phyloP scores from a whole-genome alignment of 2,888 invertebrate species.

The Macrosiphum euphorbiae region DNA sequence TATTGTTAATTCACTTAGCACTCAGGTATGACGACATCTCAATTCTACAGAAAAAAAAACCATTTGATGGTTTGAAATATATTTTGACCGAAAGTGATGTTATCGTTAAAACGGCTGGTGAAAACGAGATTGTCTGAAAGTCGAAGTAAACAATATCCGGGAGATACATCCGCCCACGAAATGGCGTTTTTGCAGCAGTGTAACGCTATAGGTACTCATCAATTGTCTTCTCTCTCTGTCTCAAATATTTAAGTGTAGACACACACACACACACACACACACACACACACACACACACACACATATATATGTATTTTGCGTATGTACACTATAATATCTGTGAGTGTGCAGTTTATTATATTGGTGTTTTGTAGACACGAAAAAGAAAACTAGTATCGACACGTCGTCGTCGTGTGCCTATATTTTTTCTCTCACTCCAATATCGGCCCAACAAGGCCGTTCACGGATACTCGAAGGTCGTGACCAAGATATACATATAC shows the following conservation, averaged over 20 bases:
- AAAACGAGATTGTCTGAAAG: conserved; percentile 60
- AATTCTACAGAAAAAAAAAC: neutral
- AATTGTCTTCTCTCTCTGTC: conserved; percentile 23
- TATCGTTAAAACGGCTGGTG: conserved; percentile 49
- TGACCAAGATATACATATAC: conserved; percentile 58
- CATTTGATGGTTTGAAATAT: neutral
- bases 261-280: neutral
- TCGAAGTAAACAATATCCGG: conserved; percentile 63
- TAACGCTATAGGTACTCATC: conserved; percentile 48
- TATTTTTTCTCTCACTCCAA: neutral
- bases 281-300: neutral
- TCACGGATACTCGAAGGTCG: conserved; percentile 64
- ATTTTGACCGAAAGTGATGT: conserved; percentile 34
- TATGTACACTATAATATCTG: neutral
- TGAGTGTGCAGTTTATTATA: neutral
- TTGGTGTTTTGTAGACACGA: conserved; percentile 46
- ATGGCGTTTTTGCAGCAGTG: conserved; percentile 14
- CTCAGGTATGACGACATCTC: neutral
- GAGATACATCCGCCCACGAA: conserved; percentile 54
- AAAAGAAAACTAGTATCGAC: conserved; percentile 46
- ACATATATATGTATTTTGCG: neutral
- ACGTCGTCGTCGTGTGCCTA: neutral
- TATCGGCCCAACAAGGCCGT: conserved; percentile 59
- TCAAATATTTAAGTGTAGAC: neutral
- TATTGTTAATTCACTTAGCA: neutral